A percentile compares a stretch with the other conserved stretches of the same genome.
These are phyloP conservation scores for Euwallacea fornicatus DNA, from an alignment of 1,140 invertebrate genomes.

Conservation along the genomic window DNA sequence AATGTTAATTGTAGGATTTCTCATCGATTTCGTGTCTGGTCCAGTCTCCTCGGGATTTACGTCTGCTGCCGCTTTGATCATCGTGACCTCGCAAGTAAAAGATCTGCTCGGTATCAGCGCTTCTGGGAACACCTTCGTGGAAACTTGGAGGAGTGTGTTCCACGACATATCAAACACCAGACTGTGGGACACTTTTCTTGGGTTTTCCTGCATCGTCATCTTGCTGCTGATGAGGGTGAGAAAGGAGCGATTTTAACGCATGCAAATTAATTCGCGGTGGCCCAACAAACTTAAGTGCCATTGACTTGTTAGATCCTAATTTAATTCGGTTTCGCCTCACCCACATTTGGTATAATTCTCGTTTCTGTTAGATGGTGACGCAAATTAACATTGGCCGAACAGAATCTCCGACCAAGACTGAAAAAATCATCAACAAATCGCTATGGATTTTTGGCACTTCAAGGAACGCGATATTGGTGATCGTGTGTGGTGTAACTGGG, in stretches of 20 bases:
- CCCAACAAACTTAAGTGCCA: no score
- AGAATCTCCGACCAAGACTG: conserved; percentile 53
- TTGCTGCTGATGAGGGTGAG: conserved; percentile 71
- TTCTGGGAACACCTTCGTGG: conserved; percentile 70
- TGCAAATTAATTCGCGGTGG: not conserved
- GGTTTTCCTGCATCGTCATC: conserved; percentile 70
- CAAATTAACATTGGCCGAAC: conserved; percentile 61
- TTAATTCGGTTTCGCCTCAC: no score
- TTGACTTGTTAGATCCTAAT: no score
- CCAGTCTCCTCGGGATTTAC: conserved; percentile 93
- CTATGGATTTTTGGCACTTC: conserved; percentile 70
- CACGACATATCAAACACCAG: conserved; percentile 63
- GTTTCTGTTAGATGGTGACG: conserved; percentile 17
- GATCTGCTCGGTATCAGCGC: conserved; percentile 78
- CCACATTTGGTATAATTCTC: no score
- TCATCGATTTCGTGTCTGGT: conserved; percentile 91
- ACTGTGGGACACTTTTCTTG: conserved; percentile 69
- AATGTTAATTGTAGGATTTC: conserved; percentile 66
- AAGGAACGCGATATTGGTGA: conserved; percentile 77
- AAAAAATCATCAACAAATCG: conserved; percentile 59
- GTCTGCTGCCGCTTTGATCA: conserved; percentile 88
- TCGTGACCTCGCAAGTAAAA: conserved; percentile 86
- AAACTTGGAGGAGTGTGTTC: conserved; percentile 70
- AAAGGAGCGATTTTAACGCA: not conserved
- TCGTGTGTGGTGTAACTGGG: conserved; percentile 64